These are phyloP conservation scores for Hypena proboscidalis DNA, from an alignment of 2,888 invertebrate species.

Conservation along the genomic window DNA sequence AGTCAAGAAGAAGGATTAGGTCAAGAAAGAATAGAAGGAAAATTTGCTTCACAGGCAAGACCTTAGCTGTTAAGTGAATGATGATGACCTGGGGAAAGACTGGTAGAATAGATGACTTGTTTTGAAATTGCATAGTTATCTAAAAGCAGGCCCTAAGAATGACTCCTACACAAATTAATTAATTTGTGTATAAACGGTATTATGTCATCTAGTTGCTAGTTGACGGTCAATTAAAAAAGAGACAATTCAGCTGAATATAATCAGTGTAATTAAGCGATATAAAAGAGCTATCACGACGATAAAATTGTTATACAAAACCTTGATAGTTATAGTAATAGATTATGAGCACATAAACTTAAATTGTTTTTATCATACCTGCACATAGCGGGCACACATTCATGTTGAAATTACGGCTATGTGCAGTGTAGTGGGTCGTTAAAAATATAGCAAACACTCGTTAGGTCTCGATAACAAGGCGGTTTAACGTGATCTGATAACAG, in stretches of 20 bases:
- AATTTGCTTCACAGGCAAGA: no score
- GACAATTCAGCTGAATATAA: slow-evolving; percentile 5
- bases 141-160: no score
- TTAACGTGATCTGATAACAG: slow-evolving; percentile 41
- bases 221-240: no score
- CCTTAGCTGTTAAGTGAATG: no score
- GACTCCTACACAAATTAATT: background rate
- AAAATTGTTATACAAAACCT: slow-evolving; percentile 9
- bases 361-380: slow-evolving; percentile 9
- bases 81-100: no score
- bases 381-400: slow-evolving; percentile 11
- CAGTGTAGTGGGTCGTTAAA: slow-evolving; percentile 32
- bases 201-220: no score
- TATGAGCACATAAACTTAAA: background rate
- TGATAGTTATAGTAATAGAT: slow-evolving; percentile 5
- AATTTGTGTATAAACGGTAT: background rate
- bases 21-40: no score
- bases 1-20: no score
- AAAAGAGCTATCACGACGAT: slow-evolving; percentile 4
- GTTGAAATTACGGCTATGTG: slow-evolving; percentile 9
- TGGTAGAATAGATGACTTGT: no score
- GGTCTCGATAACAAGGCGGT: slow-evolving; percentile 34
- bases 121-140: no score
- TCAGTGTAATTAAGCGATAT: slow-evolving; percentile 2
- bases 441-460: slow-evolving; percentile 37